These are phyloP conservation scores for Syrmaticus mikado DNA, from an alignment of 2,113 vertebrate species.

Conservation along the genomic window DNA sequence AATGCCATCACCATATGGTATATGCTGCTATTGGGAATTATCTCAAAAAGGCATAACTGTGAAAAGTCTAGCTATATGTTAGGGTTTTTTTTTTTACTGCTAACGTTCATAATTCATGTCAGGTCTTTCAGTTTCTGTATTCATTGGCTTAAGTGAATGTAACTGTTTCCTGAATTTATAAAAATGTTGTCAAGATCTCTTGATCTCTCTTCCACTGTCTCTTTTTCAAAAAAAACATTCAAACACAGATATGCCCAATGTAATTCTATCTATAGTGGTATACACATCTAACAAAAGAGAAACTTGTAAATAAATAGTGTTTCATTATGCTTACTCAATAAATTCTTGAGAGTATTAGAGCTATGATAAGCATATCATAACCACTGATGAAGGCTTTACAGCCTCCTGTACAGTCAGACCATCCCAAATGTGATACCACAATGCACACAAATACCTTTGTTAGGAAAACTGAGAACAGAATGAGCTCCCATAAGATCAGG, in stretches of 20 bases:
- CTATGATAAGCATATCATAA: conserved; percentile 19
- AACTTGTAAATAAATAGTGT: conserved; percentile 34
- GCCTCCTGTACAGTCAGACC: neutral
- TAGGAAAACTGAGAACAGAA: neutral
- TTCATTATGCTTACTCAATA: conserved; percentile 31
- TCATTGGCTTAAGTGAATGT: conserved; percentile 24
- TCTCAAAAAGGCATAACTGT: neutral
- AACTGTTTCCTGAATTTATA: conserved; percentile 57
- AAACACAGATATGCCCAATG: neutral
- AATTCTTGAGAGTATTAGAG: conserved; percentile 17
- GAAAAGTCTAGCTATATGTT: neutral
- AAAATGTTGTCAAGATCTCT: conserved; percentile 47
- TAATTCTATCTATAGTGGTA: neutral
- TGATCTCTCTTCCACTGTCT: conserved; percentile 27
- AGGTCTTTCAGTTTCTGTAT: conserved; percentile 42
- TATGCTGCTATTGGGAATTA: conserved; percentile 56
- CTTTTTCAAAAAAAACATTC: neutral
- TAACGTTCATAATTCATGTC: conserved; percentile 52
- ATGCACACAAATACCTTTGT: neutral
- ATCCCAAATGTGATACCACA: neutral
- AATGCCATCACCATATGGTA: conserved; percentile 33
- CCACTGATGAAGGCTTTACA: conserved; percentile 29
- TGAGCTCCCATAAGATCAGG: neutral
- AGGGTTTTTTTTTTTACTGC: neutral
- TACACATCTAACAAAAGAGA: neutral